Percentiles rank a stretch among this genome's conserved stretches.
Evolutionary conservation across 2,888 invertebrate genomes (phyloP).

Genomic region (Andrena camellia): DNA sequence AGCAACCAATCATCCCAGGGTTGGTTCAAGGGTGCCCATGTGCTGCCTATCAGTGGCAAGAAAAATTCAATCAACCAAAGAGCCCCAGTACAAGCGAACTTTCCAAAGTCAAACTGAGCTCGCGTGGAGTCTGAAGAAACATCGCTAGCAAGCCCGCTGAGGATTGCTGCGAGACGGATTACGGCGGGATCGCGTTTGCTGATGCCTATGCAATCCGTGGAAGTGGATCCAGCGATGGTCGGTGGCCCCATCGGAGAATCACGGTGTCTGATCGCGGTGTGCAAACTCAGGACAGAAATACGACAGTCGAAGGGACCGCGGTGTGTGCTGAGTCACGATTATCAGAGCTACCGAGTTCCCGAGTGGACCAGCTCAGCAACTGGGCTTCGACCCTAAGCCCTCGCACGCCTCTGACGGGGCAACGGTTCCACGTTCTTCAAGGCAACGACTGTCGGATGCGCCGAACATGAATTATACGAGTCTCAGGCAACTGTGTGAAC

Average conservation of each 20-base stretch:
- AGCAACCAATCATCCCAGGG: too few species aligned
- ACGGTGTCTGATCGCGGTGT: slow-evolving; percentile 66
- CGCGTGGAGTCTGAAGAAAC: neutral
- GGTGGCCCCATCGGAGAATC: slow-evolving; percentile 35
- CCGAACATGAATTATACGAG: neutral
- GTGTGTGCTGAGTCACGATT: slow-evolving; percentile 69
- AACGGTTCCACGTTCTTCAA: slow-evolving; percentile 11
- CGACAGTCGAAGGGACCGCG: slow-evolving; percentile 62
- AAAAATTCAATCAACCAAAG: slow-evolving; percentile 6
- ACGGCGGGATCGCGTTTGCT: slow-evolving; percentile 22
- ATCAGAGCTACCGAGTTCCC: slow-evolving; percentile 58
- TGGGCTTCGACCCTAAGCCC: slow-evolving; percentile 41
- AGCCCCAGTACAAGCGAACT: neutral
- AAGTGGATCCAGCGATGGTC: slow-evolving; percentile 51
- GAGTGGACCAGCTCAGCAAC: slow-evolving; percentile 70
- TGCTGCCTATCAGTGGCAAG: neutral
- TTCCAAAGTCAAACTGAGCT: neutral
- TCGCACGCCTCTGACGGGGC: neutral
- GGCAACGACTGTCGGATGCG: neutral
- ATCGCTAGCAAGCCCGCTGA: neutral
- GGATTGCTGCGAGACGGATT: slow-evolving; percentile 34
- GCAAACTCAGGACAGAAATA: slow-evolving; percentile 74
- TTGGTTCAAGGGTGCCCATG: neutral
- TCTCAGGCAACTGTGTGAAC: too few species aligned
- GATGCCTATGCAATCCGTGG: slow-evolving; percentile 45